Evolutionary conservation across 1,140 invertebrate species (phyloP).

Genomic region (Drosophila repletoides): DNA sequence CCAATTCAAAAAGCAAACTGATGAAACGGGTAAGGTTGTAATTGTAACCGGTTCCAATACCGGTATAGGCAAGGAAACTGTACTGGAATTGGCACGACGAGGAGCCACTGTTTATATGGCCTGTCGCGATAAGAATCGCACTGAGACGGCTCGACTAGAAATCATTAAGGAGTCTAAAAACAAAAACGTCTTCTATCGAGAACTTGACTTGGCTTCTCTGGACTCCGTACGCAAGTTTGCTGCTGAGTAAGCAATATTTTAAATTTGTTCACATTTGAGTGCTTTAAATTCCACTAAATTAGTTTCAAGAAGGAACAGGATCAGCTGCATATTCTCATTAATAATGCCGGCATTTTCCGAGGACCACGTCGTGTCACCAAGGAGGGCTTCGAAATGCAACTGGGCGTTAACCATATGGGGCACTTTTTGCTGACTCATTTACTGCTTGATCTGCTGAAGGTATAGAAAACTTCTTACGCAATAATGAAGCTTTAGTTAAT

Average conservation of each 20-base stretch:
- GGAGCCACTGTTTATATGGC: constrained; percentile 92
- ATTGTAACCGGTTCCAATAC: constrained; percentile 93
- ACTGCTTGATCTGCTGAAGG: constrained; percentile 90
- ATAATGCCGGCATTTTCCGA: constrained; percentile 95
- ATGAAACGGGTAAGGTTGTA: constrained; percentile 87
- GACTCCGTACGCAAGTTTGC: constrained; percentile 90
- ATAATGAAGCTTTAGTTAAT: background rate
- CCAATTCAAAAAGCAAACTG: constrained; percentile 82
- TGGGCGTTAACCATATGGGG: constrained; percentile 93
- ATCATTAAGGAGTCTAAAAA: constrained; percentile 90
- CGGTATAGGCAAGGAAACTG: constrained; percentile 94
- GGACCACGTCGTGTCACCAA: constrained; percentile 87
- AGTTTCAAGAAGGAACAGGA: constrained; percentile 86
- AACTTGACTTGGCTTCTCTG: constrained; percentile 91
- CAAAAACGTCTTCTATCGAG: constrained; percentile 90
- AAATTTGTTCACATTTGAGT: background rate
- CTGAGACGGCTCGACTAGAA: constrained; percentile 87
- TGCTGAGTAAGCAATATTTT: constrained; percentile 68
- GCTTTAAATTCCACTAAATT: background rate
- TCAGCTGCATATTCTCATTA: constrained; percentile 91
- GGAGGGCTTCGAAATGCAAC: constrained; percentile 94
- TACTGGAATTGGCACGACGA: constrained; percentile 87
- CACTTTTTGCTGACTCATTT: constrained; percentile 95
- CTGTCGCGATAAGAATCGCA: constrained; percentile 89
- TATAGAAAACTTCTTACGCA: background rate